These are phyloP conservation scores for Passer domesticus DNA, from an alignment of 2,113 vertebrate genomes.

Conservation along the genomic window DNA sequence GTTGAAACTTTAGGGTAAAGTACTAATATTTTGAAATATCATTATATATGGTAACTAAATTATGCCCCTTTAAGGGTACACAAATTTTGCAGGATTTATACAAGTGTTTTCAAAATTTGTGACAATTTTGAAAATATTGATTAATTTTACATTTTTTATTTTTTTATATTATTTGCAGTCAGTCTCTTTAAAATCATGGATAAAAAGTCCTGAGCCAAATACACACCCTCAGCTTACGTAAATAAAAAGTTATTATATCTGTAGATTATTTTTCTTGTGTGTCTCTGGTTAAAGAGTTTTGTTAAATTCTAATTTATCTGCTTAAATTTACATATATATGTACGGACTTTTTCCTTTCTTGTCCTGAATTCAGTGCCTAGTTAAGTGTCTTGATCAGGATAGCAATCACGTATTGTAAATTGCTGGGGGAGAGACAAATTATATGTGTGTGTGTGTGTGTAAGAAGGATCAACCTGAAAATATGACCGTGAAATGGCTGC, in stretches of 20 bases:
- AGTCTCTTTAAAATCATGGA: conserved; percentile 22
- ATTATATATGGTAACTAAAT: background rate
- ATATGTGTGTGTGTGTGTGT: rapidly evolving
- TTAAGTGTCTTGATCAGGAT: background rate
- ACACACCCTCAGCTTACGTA: background rate
- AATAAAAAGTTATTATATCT: conserved; percentile 41
- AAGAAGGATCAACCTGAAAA: background rate
- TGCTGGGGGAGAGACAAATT: background rate
- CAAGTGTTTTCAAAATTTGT: conserved; percentile 4
- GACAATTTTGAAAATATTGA: background rate
- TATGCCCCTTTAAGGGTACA: background rate
- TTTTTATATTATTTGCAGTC: conserved; percentile 39
- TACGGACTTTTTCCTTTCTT: background rate
- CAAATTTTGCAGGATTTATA: conserved; percentile 18
- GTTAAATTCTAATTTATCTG: background rate
- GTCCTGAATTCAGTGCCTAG: background rate
- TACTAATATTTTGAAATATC: background rate
- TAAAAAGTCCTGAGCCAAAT: conserved; percentile 28
- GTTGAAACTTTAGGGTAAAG: background rate
- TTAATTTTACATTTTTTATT: conserved; percentile 19
- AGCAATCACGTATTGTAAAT: background rate
- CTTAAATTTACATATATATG: background rate
- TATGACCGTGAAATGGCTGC: rapidly evolving
- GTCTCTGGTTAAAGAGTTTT: background rate
- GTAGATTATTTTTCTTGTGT: background rate